Percentiles rank a stretch among this genome's conserved stretches.
phyloP scores from a whole-genome alignment of 1,140 invertebrate species.

The Paralvinella palmiformis region DNA sequence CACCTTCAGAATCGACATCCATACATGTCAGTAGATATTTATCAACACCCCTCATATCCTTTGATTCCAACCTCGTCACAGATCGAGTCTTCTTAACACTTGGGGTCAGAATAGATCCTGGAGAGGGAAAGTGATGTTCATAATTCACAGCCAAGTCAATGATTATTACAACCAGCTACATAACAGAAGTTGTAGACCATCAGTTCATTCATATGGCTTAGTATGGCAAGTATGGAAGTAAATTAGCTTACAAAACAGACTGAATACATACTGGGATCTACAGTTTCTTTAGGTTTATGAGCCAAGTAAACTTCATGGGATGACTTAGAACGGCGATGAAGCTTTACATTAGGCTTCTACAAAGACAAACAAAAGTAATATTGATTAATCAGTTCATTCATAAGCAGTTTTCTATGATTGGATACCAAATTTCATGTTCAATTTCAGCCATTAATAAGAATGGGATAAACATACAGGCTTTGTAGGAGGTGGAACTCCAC shows the following conservation, averaged over 20 bases:
- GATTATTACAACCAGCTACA: neutral
- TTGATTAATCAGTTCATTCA: neutral
- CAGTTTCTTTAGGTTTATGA: constrained; percentile 65
- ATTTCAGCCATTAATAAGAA: neutral
- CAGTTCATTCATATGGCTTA: neutral
- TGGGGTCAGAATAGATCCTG: constrained; percentile 82
- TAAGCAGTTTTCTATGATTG: no score
- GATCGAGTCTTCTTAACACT: constrained; percentile 74
- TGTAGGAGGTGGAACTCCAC: constrained; percentile 11
- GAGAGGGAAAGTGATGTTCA: constrained; percentile 49
- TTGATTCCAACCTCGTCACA: constrained; percentile 67
- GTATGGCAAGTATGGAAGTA: neutral
- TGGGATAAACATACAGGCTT: constrained; percentile 7
- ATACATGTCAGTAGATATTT: constrained; percentile 90
- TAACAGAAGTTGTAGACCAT: neutral
- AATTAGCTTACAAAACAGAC: neutral
- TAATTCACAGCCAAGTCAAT: neutral
- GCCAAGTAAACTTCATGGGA: constrained; percentile 78
- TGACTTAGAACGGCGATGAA: constrained; percentile 68
- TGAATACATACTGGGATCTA: constrained; percentile 41
- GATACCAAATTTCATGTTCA: neutral
- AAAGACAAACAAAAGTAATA: neutral
- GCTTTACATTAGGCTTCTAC: constrained; percentile 11
- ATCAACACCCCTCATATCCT: constrained; percentile 69
- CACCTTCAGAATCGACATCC: constrained; percentile 81